Percentiles rank a stretch among this genome's conserved stretches.
These are phyloP conservation scores for Artibeus lituratus DNA, from an alignment of 2,797 vertebrate species.

Conservation along the genomic window DNA sequence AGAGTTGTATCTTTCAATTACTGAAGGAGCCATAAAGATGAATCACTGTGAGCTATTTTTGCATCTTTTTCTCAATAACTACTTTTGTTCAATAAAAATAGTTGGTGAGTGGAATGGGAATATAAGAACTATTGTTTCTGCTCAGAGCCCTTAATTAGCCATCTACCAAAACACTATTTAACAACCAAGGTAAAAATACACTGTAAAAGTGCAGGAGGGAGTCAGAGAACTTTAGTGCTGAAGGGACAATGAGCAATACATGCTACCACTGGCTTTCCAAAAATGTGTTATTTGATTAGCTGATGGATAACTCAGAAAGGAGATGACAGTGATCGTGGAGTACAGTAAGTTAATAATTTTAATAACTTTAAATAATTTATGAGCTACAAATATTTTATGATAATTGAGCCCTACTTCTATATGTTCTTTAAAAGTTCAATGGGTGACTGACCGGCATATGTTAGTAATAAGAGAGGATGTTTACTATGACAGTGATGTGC, in stretches of 20 bases:
- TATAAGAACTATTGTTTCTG: conserved; percentile 25
- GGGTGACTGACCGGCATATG: background rate
- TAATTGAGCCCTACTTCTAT: background rate
- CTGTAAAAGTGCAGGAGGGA: background rate
- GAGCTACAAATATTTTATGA: background rate
- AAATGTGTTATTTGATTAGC: background rate
- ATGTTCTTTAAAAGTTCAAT: background rate
- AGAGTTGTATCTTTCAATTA: conserved; percentile 7
- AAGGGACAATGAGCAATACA: background rate
- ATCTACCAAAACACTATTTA: background rate
- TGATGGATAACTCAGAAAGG: background rate
- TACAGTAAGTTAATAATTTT: background rate
- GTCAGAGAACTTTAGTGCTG: background rate
- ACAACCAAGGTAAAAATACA: background rate
- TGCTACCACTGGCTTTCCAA: background rate
- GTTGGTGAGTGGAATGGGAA: conserved; percentile 37
- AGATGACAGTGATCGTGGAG: background rate
- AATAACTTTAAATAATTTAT: background rate
- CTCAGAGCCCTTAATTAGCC: conserved; percentile 17
- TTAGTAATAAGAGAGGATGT: background rate
- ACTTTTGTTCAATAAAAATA: conserved; percentile 36
- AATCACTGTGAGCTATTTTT: background rate
- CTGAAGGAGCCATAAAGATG: background rate
- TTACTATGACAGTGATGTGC: background rate
- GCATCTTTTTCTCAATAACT: background rate